Percentiles rank a stretch among this genome's conserved stretches.
Conservation (phyloP, 2,113 vertebrate species). For the Gambusia holbrooki region DNA sequence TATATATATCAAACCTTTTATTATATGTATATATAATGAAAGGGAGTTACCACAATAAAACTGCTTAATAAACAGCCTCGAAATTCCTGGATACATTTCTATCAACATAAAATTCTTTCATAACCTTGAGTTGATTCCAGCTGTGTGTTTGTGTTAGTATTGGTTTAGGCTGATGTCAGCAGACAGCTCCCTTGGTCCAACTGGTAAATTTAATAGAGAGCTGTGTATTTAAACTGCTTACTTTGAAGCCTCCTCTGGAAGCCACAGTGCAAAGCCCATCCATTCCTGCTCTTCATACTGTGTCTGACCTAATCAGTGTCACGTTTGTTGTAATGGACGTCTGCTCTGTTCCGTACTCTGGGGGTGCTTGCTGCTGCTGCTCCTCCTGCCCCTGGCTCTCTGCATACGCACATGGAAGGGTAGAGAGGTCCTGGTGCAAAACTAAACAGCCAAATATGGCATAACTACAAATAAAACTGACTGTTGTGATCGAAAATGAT, state of each 20-base stretch:
- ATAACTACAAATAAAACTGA: background rate
- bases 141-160: background rate
- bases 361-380: background rate
- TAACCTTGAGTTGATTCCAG: background rate
- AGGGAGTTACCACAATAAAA: background rate
- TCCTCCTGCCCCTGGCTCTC: background rate
- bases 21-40: background rate
- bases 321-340: background rate
- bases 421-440: background rate
- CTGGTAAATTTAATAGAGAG: no score
- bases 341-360: background rate
- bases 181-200: background rate
- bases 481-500: background rate
- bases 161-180: background rate
- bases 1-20: no score
- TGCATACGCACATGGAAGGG: background rate
- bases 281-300: background rate
- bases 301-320: slow-evolving; percentile 4
- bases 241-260: background rate
- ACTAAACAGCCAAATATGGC: background rate
- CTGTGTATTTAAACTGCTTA: background rate
- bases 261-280: background rate
- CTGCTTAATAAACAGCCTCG: background rate
- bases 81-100: background rate
- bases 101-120: background rate